Base-by-base conservation (phyloP, 2,888 invertebrate genomes). In the Drosophila merina region DNA sequence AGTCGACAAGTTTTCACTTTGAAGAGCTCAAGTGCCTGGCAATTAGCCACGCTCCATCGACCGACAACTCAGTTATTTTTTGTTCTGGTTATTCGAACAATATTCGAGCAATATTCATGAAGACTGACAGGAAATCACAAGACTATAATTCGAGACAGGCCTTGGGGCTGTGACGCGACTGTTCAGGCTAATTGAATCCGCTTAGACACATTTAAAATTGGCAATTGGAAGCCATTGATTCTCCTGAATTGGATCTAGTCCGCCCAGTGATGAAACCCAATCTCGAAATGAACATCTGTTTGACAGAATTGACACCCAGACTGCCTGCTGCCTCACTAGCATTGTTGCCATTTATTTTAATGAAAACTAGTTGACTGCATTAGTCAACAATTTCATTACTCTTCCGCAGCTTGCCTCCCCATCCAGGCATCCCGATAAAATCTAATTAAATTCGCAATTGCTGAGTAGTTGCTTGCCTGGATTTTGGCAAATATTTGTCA, bases 101-200 rank as follows among this genome's bases (percentile, higher is more conserved):
- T 28, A 9, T 55, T 55, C 55, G 33, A 31, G 14, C 36, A 57
- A 57, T 71, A 63, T 75, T 82, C 64, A 87, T 82, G 64, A 66
- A 77, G 88, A 86, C 73, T 82, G 82, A 82, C 82, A 88, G 82
- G 88, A 82, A 86, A 88, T 86, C 88, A 73, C 87, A 83, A 87
- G 86, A 63, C 26, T 77, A 73, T 86, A 75, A 86, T 75, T 75
- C 55, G 69, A 82, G 72, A 67, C 86, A 36, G 36, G 36, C 36
- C 36, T 36, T 36, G 36, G 36, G n/a, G 73, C 70, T 14, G 14
- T 14, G 14, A 14, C 14, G 14, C 14, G 14, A 66, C 79, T 72
- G 83, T 70, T 52, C 38, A 12, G 68, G 64, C 77, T 71, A 86
- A 82, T 82, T 74, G 72, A 63, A 12, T 64, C 20, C 28, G 30